Evolutionary conservation across 2,888 invertebrate genomes (phyloP), one percentile per base, ranked within the genome.

Genomic region (Thelaira solivaga): DNA sequence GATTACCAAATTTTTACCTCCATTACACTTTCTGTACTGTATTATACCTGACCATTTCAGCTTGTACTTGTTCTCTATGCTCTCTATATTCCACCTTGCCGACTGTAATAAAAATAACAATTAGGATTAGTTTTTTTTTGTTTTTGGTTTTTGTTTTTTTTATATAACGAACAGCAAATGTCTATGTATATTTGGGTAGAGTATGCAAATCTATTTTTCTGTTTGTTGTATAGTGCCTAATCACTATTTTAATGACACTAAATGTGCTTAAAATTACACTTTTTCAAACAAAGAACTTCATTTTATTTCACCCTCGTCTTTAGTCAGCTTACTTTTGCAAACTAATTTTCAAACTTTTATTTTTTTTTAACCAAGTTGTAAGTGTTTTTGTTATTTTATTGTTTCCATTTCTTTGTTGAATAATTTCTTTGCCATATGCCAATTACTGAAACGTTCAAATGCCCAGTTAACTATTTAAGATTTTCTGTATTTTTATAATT

Each of bases 221-320:
- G 45, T 62, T 24, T 41, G 4, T 31, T 2, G 6, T 31, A 24
- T 22, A 45, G 29, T 49, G 34, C 65, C 65, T 73, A 73, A 65
- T 73, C 49, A 65, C 31, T 34, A 34, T 51, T 41, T 49, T 64
- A 64, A 72, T 31, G 47, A 73, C 31, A 51, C 24, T 4, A 73
- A 51, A 57, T 73, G 41, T 34, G 49, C 31, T 57, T 49, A 26
- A 22, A 57, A 47, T 55, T 45, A 72, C 45, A 45, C 29, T 43
- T 1, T 34, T 20, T 49, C 47, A 2, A 7, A 11, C 4, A n/a
- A n/a, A 49, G 2, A 22, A 2, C n/a, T 41, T 41, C 13, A n/a
- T 39, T 65, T 20, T 13, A n/a, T 20, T 8, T 16, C 13, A 16
- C 5, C 26, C 16, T 41, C 7, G 18, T 11, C 49, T n/a, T 43